A percentile compares a stretch with the other conserved stretches of the same genome.
These are phyloP conservation scores for Sander vitreus DNA, from an alignment of 2,113 vertebrate genomes.

Conservation along the genomic window DNA sequence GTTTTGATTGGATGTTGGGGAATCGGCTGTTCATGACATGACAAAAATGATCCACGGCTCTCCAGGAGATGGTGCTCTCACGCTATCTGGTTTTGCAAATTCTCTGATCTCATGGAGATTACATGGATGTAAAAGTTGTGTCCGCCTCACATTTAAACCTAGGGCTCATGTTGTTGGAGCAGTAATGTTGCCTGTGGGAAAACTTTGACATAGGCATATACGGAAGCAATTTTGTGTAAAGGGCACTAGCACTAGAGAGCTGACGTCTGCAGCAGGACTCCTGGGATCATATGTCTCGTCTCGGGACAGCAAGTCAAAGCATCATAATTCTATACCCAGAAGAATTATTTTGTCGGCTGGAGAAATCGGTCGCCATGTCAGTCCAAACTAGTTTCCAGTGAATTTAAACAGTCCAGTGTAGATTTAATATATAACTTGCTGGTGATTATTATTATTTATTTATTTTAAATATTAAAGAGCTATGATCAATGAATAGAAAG, in stretches of 20 bases:
- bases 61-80: conserved; percentile 65
- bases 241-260: neutral
- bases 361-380: neutral
- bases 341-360: neutral
- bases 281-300: conserved; percentile 37
- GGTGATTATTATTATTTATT: neutral
- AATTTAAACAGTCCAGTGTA: neutral
- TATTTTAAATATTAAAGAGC: neutral
- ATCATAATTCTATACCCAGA: neutral
- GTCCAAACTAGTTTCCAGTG: neutral
- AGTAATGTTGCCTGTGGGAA: conserved; percentile 8
- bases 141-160: conserved; percentile 9
- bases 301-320: conserved; percentile 7
- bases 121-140: neutral
- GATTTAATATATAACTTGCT: neutral
- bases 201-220: neutral
- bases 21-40: conserved; percentile 27
- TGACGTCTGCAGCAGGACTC: conserved; percentile 34
- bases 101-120: conserved; percentile 9
- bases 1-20: conserved; percentile 9
- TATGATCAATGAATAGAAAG: neutral
- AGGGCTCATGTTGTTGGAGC: neutral
- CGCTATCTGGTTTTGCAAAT: neutral
- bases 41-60: neutral
- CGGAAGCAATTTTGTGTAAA: conserved; percentile 25